phyloP scores from a whole-genome alignment of 2,888 invertebrate genomes.

The Athalia circularis region DNA sequence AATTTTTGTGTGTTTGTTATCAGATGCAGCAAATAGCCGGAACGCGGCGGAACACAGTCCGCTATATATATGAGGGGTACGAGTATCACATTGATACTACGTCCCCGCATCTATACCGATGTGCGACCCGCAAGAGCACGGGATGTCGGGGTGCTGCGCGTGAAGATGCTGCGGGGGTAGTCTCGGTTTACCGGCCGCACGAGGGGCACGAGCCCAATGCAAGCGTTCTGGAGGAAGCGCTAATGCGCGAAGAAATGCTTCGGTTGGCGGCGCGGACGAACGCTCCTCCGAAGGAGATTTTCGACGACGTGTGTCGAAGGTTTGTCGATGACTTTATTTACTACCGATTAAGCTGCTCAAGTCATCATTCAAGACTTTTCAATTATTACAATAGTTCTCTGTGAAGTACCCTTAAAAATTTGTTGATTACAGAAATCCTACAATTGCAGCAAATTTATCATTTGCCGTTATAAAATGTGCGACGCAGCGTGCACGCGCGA shows the following conservation, averaged over 20 bases:
- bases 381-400: not conserved
- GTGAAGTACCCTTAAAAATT: not conserved
- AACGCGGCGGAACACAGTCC: not conserved
- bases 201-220: not conserved
- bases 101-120: not conserved
- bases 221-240: not conserved
- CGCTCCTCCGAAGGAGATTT: not conserved
- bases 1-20: not conserved
- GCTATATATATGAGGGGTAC: constrained; percentile 7
- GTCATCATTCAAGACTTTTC: not conserved
- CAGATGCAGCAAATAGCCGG: constrained; percentile 16
- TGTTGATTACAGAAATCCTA: constrained; percentile 7
- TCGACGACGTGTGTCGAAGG: constrained; percentile 16
- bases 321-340: not conserved
- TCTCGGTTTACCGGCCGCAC: not conserved
- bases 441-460: not conserved
- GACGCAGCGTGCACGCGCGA: not conserved
- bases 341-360: not conserved
- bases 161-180: not conserved
- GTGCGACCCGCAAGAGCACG: not conserved
- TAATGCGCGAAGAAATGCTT: not conserved
- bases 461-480: not conserved
- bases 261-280: not conserved
- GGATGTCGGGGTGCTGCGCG: not conserved
- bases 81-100: constrained; percentile 17